Evolutionary conservation across 2,888 invertebrate species (phyloP).

Genomic region (Bellardia bayeri): DNA sequence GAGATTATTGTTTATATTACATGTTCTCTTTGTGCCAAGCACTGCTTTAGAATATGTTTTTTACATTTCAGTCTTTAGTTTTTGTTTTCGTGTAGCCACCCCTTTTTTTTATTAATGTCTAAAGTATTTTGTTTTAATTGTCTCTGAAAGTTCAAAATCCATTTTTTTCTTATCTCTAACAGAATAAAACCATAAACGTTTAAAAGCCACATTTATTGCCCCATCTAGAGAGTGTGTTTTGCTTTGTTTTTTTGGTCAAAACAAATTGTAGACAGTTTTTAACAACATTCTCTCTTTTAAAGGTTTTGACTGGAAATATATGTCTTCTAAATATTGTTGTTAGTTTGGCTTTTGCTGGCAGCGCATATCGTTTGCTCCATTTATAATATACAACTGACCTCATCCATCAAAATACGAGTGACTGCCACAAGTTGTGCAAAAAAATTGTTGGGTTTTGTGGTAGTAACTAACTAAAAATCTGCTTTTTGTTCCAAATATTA

Average conservation of each 20-base stretch:
- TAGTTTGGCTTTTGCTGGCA: constrained; percentile 1
- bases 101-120: constrained; percentile 15
- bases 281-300: constrained; percentile 14
- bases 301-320: constrained; percentile 9
- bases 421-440: not conserved
- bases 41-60: not conserved
- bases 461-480: not conserved
- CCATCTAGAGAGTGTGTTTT: not conserved
- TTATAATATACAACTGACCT: constrained; percentile 34
- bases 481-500: too few relatives aligned
- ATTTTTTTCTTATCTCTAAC: constrained; percentile 3
- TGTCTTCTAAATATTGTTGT: not conserved
- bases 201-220: not conserved
- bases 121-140: constrained; percentile 5
- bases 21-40: too few relatives aligned
- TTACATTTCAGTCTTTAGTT: not conserved
- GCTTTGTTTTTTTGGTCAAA: not conserved
- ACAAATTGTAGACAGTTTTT: constrained; percentile 2
- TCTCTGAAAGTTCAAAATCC: not conserved
- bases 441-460: not conserved
- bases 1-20: too few relatives aligned
- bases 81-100: constrained; percentile 2
- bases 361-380: constrained; percentile 29
- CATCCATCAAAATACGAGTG: constrained; percentile 33
- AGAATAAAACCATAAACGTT: constrained; percentile 31